phyloP scores from a whole-genome alignment of 1,140 invertebrate genomes.

The Panulirus ornatus region DNA sequence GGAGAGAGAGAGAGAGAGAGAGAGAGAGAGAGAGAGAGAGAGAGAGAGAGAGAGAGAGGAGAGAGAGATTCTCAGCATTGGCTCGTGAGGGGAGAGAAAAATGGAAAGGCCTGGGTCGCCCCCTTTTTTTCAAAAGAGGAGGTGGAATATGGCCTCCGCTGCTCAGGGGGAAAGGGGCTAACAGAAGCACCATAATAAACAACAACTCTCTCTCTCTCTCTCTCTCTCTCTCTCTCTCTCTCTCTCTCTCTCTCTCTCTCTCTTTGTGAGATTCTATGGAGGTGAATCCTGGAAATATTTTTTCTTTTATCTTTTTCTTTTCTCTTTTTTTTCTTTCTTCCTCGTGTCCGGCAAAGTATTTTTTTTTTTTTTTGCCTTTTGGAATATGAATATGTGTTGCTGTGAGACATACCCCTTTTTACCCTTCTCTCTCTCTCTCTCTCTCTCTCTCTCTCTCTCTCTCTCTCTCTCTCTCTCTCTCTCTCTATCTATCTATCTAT shows the following conservation, averaged over 20 bases:
- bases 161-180: too few relatives aligned
- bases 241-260: slow-evolving; percentile 14
- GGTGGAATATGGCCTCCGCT: too few relatives aligned
- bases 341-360: too few relatives aligned
- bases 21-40: slow-evolving; percentile 17
- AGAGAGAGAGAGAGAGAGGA: neutral
- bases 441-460: slow-evolving; percentile 36
- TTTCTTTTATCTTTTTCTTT: neutral
- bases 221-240: slow-evolving; percentile 29
- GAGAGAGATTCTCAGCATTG: too few relatives aligned
- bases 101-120: neutral
- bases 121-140: too few relatives aligned
- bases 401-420: too few relatives aligned
- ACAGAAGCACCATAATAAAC: too few relatives aligned
- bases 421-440: slow-evolving; percentile 10
- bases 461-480: slow-evolving; percentile 36
- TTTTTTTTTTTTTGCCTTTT: too few relatives aligned
- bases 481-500: too few relatives aligned
- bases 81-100: neutral
- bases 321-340: neutral
- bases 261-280: neutral
- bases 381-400: too few relatives aligned
- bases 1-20: neutral
- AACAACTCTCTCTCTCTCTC: slow-evolving; percentile 23
- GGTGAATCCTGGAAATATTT: neutral